phyloP scores from a whole-genome alignment of 2,888 invertebrate genomes.

The Atrina japonica region DNA sequence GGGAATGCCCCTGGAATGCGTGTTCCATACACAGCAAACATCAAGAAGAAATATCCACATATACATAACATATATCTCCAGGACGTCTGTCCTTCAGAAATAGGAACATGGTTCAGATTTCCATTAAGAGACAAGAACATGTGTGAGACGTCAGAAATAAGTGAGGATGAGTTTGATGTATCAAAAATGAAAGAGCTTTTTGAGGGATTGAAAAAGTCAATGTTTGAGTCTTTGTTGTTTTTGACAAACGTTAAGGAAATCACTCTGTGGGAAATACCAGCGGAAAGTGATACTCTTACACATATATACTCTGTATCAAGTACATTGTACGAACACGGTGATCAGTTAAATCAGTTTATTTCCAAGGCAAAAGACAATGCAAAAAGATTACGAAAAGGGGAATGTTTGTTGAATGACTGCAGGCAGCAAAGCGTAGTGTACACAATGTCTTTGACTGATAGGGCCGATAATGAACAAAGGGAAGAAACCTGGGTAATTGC shows the following conservation, averaged over 20 bases:
- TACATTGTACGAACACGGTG: not conserved
- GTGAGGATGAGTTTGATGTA: conserved; percentile 42
- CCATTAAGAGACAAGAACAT: conserved; percentile 69
- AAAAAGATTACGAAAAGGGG: conserved; percentile 48
- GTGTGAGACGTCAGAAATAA: conserved; percentile 62
- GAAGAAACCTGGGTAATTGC: too few relatives aligned
- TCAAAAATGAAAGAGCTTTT: too few relatives aligned
- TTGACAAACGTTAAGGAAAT: conserved; percentile 68
- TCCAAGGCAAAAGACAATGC: not conserved
- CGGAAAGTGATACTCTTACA: not conserved
- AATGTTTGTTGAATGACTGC: conserved; percentile 59
- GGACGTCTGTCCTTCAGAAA: conserved; percentile 46
- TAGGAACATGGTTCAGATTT: conserved; percentile 75
- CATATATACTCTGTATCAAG: conserved; percentile 8
- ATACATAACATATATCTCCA: conserved; percentile 66
- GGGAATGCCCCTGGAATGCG: conserved; percentile 57
- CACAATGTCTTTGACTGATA: too few relatives aligned
- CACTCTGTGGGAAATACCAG: conserved; percentile 15
- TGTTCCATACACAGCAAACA: conserved; percentile 38
- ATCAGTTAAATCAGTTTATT: not conserved
- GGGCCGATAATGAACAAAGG: too few relatives aligned
- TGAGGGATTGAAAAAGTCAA: conserved; percentile 60
- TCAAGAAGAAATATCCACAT: conserved; percentile 56
- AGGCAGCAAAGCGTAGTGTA: too few relatives aligned
- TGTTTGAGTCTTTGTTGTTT: conserved; percentile 70